Conservation (phyloP, 2,113 vertebrate genomes). For the Bujurquina vittata region DNA sequence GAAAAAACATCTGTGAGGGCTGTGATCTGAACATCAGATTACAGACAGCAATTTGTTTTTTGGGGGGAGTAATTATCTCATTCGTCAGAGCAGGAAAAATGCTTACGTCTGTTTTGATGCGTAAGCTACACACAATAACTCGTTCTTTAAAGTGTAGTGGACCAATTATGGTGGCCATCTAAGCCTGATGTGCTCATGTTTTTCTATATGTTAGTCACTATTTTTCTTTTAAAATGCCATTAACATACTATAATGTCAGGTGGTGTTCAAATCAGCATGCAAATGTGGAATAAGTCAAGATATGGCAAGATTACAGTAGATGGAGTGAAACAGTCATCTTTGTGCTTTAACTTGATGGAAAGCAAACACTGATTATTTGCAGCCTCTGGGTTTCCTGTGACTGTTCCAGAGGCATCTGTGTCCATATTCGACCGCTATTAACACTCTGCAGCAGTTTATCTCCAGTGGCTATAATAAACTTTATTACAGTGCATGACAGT, state of each 20-base stretch:
- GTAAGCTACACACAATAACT: background rate
- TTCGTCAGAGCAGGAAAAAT: background rate
- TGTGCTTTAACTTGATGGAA: background rate
- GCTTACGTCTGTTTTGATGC: background rate
- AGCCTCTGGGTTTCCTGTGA: background rate
- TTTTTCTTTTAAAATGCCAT: background rate
- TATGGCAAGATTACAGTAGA: background rate
- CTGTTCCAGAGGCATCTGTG: background rate
- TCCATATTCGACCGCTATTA: background rate
- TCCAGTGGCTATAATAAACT: background rate
- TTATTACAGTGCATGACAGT: background rate
- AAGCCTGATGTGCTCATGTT: background rate
- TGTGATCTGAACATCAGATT: background rate
- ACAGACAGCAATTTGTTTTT: background rate
- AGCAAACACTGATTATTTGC: background rate
- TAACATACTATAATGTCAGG: background rate
- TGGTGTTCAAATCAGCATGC: background rate
- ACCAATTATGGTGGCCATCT: background rate
- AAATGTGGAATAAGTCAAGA: background rate
- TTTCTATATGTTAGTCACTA: background rate
- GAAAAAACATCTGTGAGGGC: background rate
- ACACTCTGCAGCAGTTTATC: too few relatives aligned
- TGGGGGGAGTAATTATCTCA: background rate
- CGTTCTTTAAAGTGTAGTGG: constrained; percentile 4
- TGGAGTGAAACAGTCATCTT: background rate